Conservation (phyloP, 2,113 vertebrate genomes). For the Anseranas semipalmata region DNA sequence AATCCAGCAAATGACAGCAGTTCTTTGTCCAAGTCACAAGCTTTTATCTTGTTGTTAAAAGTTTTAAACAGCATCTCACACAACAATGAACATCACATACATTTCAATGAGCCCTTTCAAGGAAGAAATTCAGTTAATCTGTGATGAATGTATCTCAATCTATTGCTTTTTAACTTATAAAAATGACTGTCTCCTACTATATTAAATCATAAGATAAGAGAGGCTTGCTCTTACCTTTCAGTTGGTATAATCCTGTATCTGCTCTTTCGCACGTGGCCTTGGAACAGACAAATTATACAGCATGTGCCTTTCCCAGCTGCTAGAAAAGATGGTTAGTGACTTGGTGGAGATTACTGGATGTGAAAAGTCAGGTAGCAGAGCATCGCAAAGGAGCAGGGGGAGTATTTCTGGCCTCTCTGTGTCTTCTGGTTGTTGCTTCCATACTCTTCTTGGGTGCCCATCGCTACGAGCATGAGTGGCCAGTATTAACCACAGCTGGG, state of each 20-base stretch:
- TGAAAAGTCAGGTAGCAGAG: background rate
- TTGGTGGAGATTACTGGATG: fast-evolving
- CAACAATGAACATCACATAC: conserved; percentile 28
- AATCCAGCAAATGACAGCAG: conserved; percentile 43
- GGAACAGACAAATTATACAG: background rate
- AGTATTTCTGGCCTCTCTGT: fast-evolving
- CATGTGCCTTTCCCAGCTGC: background rate
- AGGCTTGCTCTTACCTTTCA: background rate
- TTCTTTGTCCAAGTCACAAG: background rate
- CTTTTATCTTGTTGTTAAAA: conserved; percentile 37
- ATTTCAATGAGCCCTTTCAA: conserved; percentile 12
- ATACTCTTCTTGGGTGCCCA: background rate
- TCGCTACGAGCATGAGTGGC: background rate
- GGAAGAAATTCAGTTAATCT: background rate
- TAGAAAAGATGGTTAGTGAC: background rate
- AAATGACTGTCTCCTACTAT: background rate
- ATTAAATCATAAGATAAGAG: background rate
- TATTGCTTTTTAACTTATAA: background rate
- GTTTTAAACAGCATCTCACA: conserved; percentile 14
- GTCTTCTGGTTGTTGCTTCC: background rate
- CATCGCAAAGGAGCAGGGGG: background rate
- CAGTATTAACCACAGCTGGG: background rate
- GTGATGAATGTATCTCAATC: background rate
- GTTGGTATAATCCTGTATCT: background rate
- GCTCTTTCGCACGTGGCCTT: background rate